A percentile compares a stretch with the other conserved stretches of the same genome.
phyloP scores from a whole-genome alignment of 2,888 invertebrate species.

The Napeogenes inachia region DNA sequence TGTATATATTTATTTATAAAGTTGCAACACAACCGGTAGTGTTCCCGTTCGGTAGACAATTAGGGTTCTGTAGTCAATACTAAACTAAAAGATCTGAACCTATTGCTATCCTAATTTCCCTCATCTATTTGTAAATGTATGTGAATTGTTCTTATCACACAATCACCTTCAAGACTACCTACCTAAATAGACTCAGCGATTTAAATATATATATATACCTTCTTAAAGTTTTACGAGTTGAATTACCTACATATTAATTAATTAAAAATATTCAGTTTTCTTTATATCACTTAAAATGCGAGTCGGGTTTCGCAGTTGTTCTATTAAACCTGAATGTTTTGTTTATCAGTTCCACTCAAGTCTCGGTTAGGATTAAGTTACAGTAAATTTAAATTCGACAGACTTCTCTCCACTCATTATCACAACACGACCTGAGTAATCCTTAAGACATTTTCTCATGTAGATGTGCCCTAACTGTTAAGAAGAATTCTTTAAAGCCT shows the following conservation, averaged over 20 bases:
- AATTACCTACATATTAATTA: too few species aligned
- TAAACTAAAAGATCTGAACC: neutral
- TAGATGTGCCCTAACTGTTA: too few species aligned
- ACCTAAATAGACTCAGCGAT: too few species aligned
- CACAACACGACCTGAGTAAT: slow-evolving; percentile 1
- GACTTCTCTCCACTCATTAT: neutral
- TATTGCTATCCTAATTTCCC: too few species aligned
- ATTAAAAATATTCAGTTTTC: too few species aligned
- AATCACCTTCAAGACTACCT: too few species aligned
- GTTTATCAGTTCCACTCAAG: slow-evolving; percentile 3
- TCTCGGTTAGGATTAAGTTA: neutral
- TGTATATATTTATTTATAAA: slow-evolving; percentile 4
- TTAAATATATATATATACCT: too few species aligned
- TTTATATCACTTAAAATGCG: neutral
- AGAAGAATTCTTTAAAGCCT: too few species aligned
- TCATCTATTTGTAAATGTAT: too few species aligned
- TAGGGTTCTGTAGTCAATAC: slow-evolving; percentile 12
- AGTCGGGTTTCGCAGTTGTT: neutral
- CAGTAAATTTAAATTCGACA: slow-evolving; percentile 2
- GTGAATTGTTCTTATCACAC: too few species aligned
- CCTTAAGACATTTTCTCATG: neutral
- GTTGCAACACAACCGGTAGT: neutral
- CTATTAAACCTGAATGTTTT: neutral
- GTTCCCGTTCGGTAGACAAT: neutral
- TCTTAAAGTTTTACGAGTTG: too few species aligned